These are phyloP conservation scores for Drosophila birchii DNA, from an alignment of 2,888 invertebrate genomes.

Conservation along the genomic window DNA sequence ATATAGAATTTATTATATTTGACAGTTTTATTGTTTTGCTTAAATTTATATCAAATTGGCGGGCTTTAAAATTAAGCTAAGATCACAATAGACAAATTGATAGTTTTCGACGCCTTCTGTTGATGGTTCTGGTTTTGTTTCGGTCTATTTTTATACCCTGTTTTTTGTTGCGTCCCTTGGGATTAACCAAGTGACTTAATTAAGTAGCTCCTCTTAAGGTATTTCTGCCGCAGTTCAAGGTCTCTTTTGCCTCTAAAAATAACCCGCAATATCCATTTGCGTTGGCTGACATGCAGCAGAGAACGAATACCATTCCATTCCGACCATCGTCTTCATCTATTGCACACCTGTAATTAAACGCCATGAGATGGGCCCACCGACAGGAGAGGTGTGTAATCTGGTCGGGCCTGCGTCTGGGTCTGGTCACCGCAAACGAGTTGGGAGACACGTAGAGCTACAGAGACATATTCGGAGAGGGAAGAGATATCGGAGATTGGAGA, in stretches of 20 bases:
- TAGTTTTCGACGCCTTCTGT: constrained; percentile 1
- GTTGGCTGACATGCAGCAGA: constrained; percentile 12
- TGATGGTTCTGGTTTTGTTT: neutral
- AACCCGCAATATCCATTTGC: constrained; percentile 15
- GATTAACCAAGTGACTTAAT: neutral
- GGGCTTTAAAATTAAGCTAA: neutral
- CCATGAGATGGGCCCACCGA: constrained; percentile 15
- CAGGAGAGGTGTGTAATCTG: constrained; percentile 9
- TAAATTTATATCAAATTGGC: constrained; percentile 7
- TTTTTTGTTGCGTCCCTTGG: neutral
- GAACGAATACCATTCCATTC: constrained; percentile 7
- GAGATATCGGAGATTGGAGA: constrained; percentile 10
- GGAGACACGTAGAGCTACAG: constrained; percentile 3
- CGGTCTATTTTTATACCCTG: too few relatives aligned
- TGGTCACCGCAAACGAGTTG: constrained; percentile 30
- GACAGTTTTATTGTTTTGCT: constrained; percentile 19
- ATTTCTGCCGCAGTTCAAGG: constrained; percentile 17
- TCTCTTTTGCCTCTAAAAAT: constrained; percentile 30
- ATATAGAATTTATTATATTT: constrained; percentile 18
- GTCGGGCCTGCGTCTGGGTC: constrained; percentile 8
- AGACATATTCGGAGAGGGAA: neutral
- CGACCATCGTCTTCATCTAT: constrained; percentile 34
- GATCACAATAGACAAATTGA: neutral
- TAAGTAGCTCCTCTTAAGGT: neutral
- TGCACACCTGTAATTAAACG: constrained; percentile 48